These are phyloP conservation scores for Paedocypris micromegethes DNA, from an alignment of 2,797 vertebrate species.

Conservation along the genomic window DNA sequence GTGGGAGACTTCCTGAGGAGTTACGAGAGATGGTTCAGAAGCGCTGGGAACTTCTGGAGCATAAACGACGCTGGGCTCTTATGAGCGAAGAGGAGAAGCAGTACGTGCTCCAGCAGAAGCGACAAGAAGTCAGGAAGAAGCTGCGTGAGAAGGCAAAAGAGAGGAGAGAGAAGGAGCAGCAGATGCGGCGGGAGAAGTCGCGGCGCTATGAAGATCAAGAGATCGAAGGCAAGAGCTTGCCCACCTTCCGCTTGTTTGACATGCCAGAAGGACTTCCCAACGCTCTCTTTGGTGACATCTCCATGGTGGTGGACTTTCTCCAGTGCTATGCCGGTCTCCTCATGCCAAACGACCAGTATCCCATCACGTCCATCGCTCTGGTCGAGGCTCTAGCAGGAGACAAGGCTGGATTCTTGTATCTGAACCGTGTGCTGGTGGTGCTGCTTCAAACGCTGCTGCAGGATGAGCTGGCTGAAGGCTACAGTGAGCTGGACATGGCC, in stretches of 20 bases:
- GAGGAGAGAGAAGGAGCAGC: conserved; percentile 84
- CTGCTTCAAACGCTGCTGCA: conserved; percentile 92
- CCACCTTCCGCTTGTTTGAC: conserved; percentile 84
- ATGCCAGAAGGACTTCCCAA: conserved; percentile 95
- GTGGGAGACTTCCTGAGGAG: conserved; percentile 86
- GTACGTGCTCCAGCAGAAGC: conserved; percentile 81
- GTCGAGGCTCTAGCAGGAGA: conserved; percentile 90
- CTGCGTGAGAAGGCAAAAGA: conserved; percentile 88
- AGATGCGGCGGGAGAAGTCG: conserved; percentile 81
- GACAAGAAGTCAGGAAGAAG: conserved; percentile 83
- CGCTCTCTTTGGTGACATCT: conserved; percentile 87
- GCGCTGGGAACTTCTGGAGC: conserved; percentile 86
- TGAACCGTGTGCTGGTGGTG: conserved; percentile 89
- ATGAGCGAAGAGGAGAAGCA: conserved; percentile 89
- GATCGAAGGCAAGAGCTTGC: conserved; percentile 75
- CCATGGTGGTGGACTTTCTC: conserved; percentile 93
- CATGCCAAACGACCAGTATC: conserved; percentile 90
- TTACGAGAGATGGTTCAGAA: conserved; percentile 82
- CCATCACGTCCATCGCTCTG: conserved; percentile 81
- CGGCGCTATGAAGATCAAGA: conserved; percentile 91
- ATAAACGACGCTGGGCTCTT: conserved; percentile 83
- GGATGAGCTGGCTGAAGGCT: conserved; percentile 94
- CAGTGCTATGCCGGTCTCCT: conserved; percentile 86
- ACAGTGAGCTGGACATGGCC: conserved; percentile 90
- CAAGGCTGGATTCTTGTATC: conserved; percentile 87